Evolutionary conservation across 2,113 vertebrate species (phyloP).

Genomic region (Melanotaenia duboulayi): DNA sequence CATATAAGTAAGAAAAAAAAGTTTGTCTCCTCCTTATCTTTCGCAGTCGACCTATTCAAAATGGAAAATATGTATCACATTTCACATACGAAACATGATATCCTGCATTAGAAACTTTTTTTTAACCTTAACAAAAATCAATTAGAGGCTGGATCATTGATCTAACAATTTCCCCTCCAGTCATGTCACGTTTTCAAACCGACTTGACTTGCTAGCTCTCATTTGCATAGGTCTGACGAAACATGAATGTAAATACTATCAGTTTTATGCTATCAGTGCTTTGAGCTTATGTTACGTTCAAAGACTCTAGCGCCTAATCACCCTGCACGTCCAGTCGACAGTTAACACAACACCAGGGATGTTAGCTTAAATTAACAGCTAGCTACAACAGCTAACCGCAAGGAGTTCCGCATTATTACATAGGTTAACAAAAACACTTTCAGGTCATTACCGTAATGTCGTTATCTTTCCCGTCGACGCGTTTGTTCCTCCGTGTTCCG

Average conservation of each 20-base stretch:
- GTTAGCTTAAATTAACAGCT: slow-evolving; percentile 16
- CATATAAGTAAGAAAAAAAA: slow-evolving; percentile 7
- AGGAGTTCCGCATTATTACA: background rate
- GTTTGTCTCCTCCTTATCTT: background rate
- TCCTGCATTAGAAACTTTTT: background rate
- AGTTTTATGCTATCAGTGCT: background rate
- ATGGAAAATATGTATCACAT: background rate
- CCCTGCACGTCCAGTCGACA: slow-evolving; percentile 9
- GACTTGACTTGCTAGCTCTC: background rate
- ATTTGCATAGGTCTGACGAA: slow-evolving; percentile 1
- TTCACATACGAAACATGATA: background rate
- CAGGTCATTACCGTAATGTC: slow-evolving; percentile 45
- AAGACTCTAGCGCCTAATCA: slow-evolving; percentile 1
- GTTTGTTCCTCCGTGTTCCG: slow-evolving; percentile 25
- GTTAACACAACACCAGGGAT: slow-evolving; percentile 9
- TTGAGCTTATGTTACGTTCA: slow-evolving; percentile 20
- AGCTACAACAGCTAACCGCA: slow-evolving; percentile 34
- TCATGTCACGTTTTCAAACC: slow-evolving; percentile 22
- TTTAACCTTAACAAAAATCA: background rate
- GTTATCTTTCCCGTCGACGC: slow-evolving; percentile 38
- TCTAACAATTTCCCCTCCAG: background rate
- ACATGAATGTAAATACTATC: background rate
- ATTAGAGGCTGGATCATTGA: background rate
- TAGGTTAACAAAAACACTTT: background rate
- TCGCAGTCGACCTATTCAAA: background rate